A percentile compares a stretch with the other conserved stretches of the same genome.
phyloP scores from a whole-genome alignment of 2,797 vertebrate species.

The Microctenopoma stevenorrisi region DNA sequence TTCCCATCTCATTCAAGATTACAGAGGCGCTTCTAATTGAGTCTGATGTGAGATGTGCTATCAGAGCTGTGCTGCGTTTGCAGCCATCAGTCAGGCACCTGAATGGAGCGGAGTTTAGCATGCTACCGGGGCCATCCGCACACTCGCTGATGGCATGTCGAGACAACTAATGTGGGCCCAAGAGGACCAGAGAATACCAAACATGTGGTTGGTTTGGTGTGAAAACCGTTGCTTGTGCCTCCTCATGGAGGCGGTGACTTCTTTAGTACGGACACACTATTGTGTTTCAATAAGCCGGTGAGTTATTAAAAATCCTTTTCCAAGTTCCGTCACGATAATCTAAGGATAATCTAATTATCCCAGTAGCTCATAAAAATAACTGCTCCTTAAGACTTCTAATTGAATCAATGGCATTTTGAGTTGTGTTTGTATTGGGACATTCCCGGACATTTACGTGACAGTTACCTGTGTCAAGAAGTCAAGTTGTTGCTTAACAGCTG shows the following conservation, averaged over 20 bases:
- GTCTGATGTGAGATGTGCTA: constrained; percentile 23
- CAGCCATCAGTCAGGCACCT: constrained; percentile 52
- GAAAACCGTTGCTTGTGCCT: no score
- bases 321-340: no score
- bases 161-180: constrained; percentile 46
- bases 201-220: no score
- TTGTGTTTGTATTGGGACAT: constrained; percentile 16
- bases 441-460: background rate
- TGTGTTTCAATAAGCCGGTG: no score
- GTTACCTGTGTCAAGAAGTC: background rate
- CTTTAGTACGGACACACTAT: no score
- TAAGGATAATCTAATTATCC: no score
- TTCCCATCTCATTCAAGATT: constrained; percentile 36
- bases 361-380: no score
- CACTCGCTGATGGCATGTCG: constrained; percentile 44
- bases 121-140: constrained; percentile 35
- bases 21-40: constrained; percentile 49
- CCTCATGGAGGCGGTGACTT: no score
- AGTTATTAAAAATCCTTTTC: no score
- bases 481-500: background rate
- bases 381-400: no score
- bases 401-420: no score
- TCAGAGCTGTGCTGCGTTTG: constrained; percentile 34
- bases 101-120: constrained; percentile 39
- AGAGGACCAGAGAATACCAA: constrained; percentile 37